These are phyloP conservation scores for Eurytoma adleriae DNA, from an alignment of 2,888 invertebrate genomes.

Conservation along the genomic window DNA sequence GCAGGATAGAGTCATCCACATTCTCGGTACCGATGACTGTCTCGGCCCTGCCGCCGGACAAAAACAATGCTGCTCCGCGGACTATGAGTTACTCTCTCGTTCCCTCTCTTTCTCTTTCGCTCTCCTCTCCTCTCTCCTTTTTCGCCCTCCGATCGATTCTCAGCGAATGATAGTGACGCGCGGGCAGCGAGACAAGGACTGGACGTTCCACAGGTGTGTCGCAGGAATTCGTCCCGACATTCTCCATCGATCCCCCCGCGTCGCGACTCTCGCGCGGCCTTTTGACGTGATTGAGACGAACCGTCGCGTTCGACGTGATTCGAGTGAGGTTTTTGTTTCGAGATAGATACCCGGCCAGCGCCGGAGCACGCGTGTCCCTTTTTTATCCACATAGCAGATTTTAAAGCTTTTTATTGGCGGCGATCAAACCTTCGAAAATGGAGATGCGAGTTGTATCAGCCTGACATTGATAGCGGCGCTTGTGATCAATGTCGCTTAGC, in stretches of 20 bases:
- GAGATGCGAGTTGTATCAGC: no score
- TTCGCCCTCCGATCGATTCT: slow-evolving; percentile 38
- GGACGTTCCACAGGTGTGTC: slow-evolving; percentile 53
- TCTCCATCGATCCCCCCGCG: slow-evolving; percentile 40
- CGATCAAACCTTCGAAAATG: no score
- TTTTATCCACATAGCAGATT: background rate
- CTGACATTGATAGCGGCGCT: no score
- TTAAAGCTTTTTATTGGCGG: no score
- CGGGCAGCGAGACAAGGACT: slow-evolving; percentile 1
- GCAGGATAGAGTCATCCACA: slow-evolving; percentile 59
- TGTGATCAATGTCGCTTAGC: no score
- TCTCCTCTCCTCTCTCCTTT: slow-evolving; percentile 12
- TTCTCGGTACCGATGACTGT: slow-evolving; percentile 52
- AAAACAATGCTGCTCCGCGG: slow-evolving; percentile 55
- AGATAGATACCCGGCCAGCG: background rate
- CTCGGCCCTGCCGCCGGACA: background rate
- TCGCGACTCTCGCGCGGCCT: background rate
- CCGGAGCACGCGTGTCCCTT: background rate
- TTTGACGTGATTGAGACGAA: slow-evolving; percentile 48
- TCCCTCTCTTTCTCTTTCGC: slow-evolving; percentile 46
- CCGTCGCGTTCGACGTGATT: slow-evolving; percentile 17
- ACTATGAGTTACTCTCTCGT: background rate
- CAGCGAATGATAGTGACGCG: slow-evolving; percentile 46
- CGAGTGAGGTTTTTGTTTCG: slow-evolving; percentile 1
- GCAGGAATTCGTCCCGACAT: slow-evolving; percentile 46